Conservation (phyloP, 2,113 vertebrate genomes). For the Semnornis frantzii region DNA sequence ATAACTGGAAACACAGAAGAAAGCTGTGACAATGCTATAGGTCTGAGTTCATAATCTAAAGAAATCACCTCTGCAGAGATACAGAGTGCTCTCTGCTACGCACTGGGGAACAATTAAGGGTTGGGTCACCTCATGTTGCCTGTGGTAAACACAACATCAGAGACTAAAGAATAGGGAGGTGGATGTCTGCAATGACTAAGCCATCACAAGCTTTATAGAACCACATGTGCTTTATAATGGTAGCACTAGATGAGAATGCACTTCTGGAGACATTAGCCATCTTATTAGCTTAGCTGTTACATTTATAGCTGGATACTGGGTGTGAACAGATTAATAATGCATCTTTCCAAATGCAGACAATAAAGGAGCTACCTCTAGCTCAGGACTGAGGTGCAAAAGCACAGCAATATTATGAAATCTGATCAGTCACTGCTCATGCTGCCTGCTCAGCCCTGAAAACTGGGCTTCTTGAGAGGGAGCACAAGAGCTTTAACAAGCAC, state of each 20-base stretch:
- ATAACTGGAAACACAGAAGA: background rate
- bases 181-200: background rate
- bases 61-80: background rate
- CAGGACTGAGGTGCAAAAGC: background rate
- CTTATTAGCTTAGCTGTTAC: background rate
- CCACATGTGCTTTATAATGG: background rate
- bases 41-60: background rate
- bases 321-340: background rate
- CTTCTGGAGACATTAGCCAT: background rate
- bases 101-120: background rate
- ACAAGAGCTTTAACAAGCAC: background rate
- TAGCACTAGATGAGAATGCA: background rate
- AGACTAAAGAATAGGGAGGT: background rate
- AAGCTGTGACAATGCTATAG: background rate
- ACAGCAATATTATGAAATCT: background rate
- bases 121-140: background rate
- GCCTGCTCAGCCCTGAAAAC: background rate
- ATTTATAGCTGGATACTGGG: background rate
- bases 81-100: background rate
- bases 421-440: background rate
- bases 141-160: background rate
- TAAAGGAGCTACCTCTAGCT: background rate
- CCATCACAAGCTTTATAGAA: fast-evolving
- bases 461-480: background rate
- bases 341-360: background rate